Evolutionary conservation across 2,888 invertebrate genomes (phyloP), one percentile per base, ranked within the genome.

Genomic region (Thymelicus sylvestris): DNA sequence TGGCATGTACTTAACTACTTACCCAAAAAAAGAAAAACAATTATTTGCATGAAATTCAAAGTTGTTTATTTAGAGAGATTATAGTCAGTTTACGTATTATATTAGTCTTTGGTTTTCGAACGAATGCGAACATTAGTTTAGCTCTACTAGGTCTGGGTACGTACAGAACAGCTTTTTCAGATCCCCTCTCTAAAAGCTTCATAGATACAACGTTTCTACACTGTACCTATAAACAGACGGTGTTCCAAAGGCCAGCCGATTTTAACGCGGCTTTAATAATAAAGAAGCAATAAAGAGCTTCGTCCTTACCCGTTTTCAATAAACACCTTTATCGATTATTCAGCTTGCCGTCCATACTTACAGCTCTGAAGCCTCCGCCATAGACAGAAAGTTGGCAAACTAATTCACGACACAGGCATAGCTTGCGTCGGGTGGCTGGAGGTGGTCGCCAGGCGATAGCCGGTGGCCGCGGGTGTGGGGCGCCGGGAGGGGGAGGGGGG

Each of bases 241-340:
- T 47, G n/a, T 61, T 61, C n/a, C 52, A 62, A 52, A 67, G 41
- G 24, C 52, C 13, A 41, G 41, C 75, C 80, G 83, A 83, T 84
- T 86, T 81, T 76, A 80, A 80, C 76, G 76, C 74, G 76, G 81
- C 83, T 87, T 92, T 86, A 91, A 91, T 92, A 91, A 92, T 92
- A 91, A 92, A 92, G 90, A 90, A 90, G 91, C 91, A 90, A 91
- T 92, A 92, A 92, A 90, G 90, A 89, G 89, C 89, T 87, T 85
- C 89, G 86, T 90, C 90, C 89, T 92, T 89, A 92, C 89, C 91
- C 91, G 91, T 92, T 92, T 93, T 93, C 93, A 93, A 93, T 93
- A 93, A 93, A 93, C 93, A 93, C 93, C 93, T 93, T 91, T 93
- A 93, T 93, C 92, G 93, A 93, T 93, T 93, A 93, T 93, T 93